phyloP scores from a whole-genome alignment of 37 sponge, comb jelly and placozoan species.

The Geodia barretti region DNA sequence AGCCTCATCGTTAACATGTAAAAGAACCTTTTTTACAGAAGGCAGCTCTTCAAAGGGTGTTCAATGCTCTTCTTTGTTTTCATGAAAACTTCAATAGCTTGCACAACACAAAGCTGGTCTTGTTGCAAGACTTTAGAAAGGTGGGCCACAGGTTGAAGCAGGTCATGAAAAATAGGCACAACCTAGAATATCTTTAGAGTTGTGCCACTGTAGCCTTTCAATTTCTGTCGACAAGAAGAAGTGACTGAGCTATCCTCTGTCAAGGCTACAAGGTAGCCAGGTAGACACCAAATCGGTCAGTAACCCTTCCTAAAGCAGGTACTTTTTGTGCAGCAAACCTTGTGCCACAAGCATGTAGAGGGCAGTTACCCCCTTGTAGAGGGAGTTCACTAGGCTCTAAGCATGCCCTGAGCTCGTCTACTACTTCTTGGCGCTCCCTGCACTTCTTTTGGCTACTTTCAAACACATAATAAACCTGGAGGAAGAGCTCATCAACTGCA shows the following conservation, averaged over 20 bases:
- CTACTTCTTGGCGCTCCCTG: conserved; percentile 27
- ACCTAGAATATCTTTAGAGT: too few relatives aligned
- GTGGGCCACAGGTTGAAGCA: too few relatives aligned
- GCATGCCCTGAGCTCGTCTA: conserved; percentile 25
- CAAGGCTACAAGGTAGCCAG: conserved; percentile 28
- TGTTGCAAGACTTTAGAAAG: too few relatives aligned
- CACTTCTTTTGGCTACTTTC: conserved; percentile 53
- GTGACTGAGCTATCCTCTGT: conserved; percentile 22
- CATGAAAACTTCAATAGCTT: too few relatives aligned
- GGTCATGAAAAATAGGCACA: too few relatives aligned
- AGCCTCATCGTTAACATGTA: too few relatives aligned
- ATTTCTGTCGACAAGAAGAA: conserved; percentile 35
- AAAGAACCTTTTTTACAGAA: too few relatives aligned
- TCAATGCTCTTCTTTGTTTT: too few relatives aligned
- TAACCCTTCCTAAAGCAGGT: conserved; percentile 34
- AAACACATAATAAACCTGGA: conserved; percentile 42
- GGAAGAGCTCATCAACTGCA: conserved; percentile 41
- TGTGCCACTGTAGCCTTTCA: too few relatives aligned
- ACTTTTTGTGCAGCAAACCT: too few relatives aligned
- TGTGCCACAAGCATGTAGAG: conserved; percentile 47
- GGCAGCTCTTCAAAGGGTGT: too few relatives aligned
- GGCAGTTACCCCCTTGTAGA: conserved; percentile 19
- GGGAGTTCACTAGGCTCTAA: conserved; percentile 49
- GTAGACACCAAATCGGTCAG: conserved; percentile 49
- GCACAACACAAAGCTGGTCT: too few relatives aligned